Evolutionary conservation across 92 coral and sea anemone species (phyloP), one percentile per base, ranked within the genome.

Genomic region (Metridium senile): DNA sequence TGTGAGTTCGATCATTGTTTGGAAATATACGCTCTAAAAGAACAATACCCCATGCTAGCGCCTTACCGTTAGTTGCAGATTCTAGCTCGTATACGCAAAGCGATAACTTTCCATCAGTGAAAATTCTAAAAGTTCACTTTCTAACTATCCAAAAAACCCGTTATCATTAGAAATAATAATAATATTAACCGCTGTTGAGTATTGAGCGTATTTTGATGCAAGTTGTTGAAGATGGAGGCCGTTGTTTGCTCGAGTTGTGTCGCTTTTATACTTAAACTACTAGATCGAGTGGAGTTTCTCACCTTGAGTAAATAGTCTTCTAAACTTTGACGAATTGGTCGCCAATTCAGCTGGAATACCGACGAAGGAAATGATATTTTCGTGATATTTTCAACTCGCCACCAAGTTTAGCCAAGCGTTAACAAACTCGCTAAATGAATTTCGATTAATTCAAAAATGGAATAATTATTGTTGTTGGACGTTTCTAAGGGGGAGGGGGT

Each of bases 341-440:
- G n/a, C n/a, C n/a, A n/a, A n/a, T n/a, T n/a, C n/a, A n/a, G n/a
- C n/a, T n/a, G n/a, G n/a, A n/a, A n/a, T n/a, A n/a, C n/a, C n/a
- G n/a, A n/a, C n/a, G n/a, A n/a, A n/a, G 69, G 28, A 0, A 16
- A 16, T 63, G 45, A 28, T 28, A 28, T 63, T 13, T 16, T 29
- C 2, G 13, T n/a, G 39, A 21, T 28, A 16, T 31, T 58, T 11
- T 62, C 20, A 33, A 73, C 0, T 33, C 53, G 22, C n/a, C 52
- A 49, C 52, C 10, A 47, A 71, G 73, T 33, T 73, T 35, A 73
- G 20, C 65, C 67, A 58, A 73, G 64, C 78, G 78, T 73, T 33
- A 27, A 33, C 19, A 57, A 28, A 28, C 32, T 13, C 29, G 69
- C 69, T 63, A 63, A 63, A 63, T 26, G 63, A 21, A 33, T 33